Base-by-base conservation (phyloP, 2,113 vertebrate genomes). In the Dissostichus mawsoni region DNA sequence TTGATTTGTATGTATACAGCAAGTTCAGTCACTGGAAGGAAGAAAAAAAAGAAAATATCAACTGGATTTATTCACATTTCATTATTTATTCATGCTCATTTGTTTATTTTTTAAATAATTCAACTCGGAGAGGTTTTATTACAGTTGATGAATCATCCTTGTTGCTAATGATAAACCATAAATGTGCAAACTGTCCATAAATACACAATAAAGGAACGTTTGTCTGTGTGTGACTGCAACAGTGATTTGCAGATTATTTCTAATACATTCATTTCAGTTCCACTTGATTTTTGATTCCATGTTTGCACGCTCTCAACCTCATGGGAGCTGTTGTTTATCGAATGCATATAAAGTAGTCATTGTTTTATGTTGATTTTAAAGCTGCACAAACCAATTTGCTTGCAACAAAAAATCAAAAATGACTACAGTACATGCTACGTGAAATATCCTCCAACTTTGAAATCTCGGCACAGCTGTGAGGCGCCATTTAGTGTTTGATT, bases 161-260 rank as follows among this genome's bases (percentile, higher is more conserved):
- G 86, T 93, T 91, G 90, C 88, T 92, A 84, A 90, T 91, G 84
- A 90, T 87, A 84, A 68, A 68, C 48, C 65, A 68, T 68, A 68
- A 90, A 93, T 94, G 93, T 95, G 90, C 79, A 94, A 94, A 94
- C 89, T 91, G 88, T 93, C 83, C 83, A 94, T 89, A 90, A 93
- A 89, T 83, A 91, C 84, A 92, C 88, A 91, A 93, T 94, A 94
- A 94, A 92, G 84, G 89, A 93, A 92, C 68, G 77, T 91, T 91
- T 90, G 86, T 92, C 84, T 93, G 82, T 93, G 83, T 91, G 88
- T 91, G 92, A 92, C 87, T 93, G 92, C 91, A 94, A 90, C 69
- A 50, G 69, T 79, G 80, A 85, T 86, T 88, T 71, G 63, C 18
- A 3, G 25, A 23, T 48, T 80, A 4, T 89, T 85, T 82, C 71